These are phyloP conservation scores for Acrocephalus kingi DNA, from an alignment of 2,113 vertebrate species.

Conservation along the genomic window DNA sequence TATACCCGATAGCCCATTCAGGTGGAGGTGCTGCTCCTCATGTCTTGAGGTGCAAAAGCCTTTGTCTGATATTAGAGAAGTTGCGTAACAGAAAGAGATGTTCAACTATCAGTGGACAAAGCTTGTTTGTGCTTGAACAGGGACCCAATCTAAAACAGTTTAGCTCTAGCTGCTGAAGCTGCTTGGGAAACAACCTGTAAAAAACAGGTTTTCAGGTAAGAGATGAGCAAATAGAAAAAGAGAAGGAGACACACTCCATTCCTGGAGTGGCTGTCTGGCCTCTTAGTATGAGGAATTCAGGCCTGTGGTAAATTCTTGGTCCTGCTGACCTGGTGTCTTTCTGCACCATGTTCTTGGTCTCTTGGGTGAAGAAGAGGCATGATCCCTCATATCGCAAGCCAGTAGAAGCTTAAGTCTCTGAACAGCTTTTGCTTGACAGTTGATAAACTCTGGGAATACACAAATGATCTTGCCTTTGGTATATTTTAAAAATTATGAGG, in stretches of 20 bases:
- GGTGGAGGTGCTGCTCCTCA: background rate
- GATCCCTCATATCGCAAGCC: background rate
- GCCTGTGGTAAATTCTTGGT: background rate
- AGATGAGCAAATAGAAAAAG: background rate
- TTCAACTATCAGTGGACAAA: background rate
- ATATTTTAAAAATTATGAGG: background rate
- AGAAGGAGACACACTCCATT: background rate
- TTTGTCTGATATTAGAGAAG: background rate
- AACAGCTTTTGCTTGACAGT: background rate
- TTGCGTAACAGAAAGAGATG: background rate
- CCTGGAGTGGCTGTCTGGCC: background rate
- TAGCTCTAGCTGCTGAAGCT: background rate
- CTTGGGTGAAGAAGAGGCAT: background rate
- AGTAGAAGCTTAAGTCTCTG: background rate
- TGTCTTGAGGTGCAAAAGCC: background rate
- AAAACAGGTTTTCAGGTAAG: background rate
- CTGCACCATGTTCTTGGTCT: background rate
- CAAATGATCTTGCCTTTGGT: background rate
- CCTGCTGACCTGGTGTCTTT: background rate
- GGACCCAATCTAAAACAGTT: background rate
- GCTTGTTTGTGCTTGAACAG: rapidly evolving
- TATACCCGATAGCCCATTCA: background rate
- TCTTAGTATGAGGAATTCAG: background rate
- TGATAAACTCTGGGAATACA: background rate
- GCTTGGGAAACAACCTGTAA: background rate